Base-by-base conservation (phyloP, 2,888 invertebrate species). In the Stenichneumon culpator region DNA sequence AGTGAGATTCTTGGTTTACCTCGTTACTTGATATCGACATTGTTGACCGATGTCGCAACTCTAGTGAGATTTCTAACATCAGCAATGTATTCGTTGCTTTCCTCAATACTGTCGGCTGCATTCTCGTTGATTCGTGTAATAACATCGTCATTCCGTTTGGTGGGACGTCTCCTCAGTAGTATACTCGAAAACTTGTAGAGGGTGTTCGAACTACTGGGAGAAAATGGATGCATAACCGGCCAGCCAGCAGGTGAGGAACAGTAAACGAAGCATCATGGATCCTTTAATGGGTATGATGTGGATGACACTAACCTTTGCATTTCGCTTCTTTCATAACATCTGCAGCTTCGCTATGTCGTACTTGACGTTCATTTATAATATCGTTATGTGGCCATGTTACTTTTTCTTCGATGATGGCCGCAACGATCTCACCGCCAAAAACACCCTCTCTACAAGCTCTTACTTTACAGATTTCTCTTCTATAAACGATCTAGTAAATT, bases 261-360 rank as follows among this genome's bases (percentile, higher is more conserved):
- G 39, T 28, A 47, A 22, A 69, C 57, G 79, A 9, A 50, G 2
- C 68, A 47, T 68, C 28, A 86, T 80, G 75, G 77, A 80, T n/a
- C 44, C 72, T 2, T n/a, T 80, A 36, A 73, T 78, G 57, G 79
- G 80, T 86, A 86, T 69, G 80, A 36, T 68, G 68, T 50, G 60
- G 63, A 52, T 0, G 60, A 57, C 52, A 60, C 32, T 68, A 28
- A 16, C 28, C 11, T 65, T 19, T 39, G 69, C 81, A n/a, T 81
- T 36, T 50, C 22, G 32, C 39, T 65, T 73, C 22, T 11, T 77
- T 60, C 5, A 32, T 36, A 28, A 14, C 54, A 68, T 87, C 39
- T 4, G 75, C 28, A 32, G 28, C 57, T n/a, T 32, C 60, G 19
- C 68, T 52, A n/a, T 60, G 7, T 25, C 32, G 19, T 52, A 39